Conservation (phyloP, 1,140 invertebrate genomes). For the Colletes latitarsis region DNA sequence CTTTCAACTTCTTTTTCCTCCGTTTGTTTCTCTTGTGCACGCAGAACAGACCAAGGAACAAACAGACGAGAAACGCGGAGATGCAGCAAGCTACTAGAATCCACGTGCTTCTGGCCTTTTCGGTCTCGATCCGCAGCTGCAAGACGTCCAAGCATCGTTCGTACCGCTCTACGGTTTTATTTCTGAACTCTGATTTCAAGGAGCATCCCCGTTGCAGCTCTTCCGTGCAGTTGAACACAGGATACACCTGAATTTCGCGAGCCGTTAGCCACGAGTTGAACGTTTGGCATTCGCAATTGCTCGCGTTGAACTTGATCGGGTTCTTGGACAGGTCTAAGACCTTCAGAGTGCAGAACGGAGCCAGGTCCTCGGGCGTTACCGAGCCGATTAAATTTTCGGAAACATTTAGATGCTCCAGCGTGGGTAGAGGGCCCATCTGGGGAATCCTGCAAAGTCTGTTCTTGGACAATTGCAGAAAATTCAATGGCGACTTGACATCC, state of each 20-base stretch:
- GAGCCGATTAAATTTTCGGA: constrained; percentile 72
- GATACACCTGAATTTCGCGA: constrained; percentile 59
- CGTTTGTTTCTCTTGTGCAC: constrained; percentile 73
- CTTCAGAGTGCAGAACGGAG: constrained; percentile 70
- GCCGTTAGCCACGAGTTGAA: constrained; percentile 68
- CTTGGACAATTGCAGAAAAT: constrained; percentile 59
- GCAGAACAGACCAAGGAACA: constrained; percentile 71
- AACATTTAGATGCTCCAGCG: constrained; percentile 72
- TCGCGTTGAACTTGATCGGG: constrained; percentile 58
- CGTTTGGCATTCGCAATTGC: constrained; percentile 69
- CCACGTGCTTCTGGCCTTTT: constrained; percentile 71
- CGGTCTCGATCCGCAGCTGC: constrained; percentile 54
- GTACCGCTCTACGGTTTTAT: constrained; percentile 65
- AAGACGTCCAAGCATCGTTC: constrained; percentile 63
- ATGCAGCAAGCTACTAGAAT: constrained; percentile 72
- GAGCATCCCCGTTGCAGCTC: not conserved
- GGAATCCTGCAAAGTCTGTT: constrained; percentile 71
- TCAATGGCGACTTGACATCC: constrained; percentile 62
- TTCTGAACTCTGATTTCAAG: constrained; percentile 49
- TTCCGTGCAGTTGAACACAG: constrained; percentile 59
- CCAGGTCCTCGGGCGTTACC: constrained; percentile 73
- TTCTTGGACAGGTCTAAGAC: constrained; percentile 70
- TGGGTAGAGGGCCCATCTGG: constrained; percentile 54
- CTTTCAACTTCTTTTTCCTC: constrained; percentile 62
- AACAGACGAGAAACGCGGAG: constrained; percentile 54